Evolutionary conservation across 2,888 invertebrate genomes (phyloP).

Genomic region (Morpho helenor): DNA sequence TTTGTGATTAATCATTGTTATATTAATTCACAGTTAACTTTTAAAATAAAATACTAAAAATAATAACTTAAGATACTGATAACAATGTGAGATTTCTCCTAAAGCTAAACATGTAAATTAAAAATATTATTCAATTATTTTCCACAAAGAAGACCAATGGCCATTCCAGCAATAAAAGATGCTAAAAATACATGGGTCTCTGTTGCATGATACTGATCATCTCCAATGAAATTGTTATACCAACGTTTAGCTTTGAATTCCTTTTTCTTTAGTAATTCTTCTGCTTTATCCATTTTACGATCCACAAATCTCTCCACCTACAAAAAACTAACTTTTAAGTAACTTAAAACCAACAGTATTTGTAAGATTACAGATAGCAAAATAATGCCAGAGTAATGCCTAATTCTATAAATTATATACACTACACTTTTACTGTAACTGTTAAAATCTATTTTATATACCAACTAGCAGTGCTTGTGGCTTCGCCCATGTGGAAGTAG

Average conservation of each 20-base stretch:
- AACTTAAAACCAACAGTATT: no score
- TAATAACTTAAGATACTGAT: conserved; percentile 5
- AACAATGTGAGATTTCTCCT: conserved; percentile 16
- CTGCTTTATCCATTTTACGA: conserved; percentile 89
- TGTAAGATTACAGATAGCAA: no score
- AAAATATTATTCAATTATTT: conserved; percentile 41
- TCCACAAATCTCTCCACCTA: conserved; percentile 91
- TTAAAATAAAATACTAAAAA: conserved; percentile 2
- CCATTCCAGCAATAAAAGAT: conserved; percentile 89
- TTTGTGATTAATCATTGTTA: neutral
- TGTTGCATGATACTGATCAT: conserved; percentile 83
- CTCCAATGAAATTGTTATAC: conserved; percentile 84
- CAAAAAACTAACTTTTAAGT: conserved; percentile 36
- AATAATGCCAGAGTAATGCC: no score
- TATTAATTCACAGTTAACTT: neutral
- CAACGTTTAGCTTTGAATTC: conserved; percentile 86
- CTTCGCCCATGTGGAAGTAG: no score
- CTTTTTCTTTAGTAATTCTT: conserved; percentile 84
- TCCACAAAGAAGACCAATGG: conserved; percentile 82
- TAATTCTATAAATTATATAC: no score
- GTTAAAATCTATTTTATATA: no score
- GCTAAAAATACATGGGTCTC: conserved; percentile 89
- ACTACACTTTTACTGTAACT: no score
- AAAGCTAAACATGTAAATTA: conserved; percentile 5
- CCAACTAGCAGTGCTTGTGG: no score